A percentile compares a stretch with the other conserved stretches of the same genome.
phyloP scores from a whole-genome alignment of 2,888 invertebrate genomes.

The Aleiodes leptofemur region DNA sequence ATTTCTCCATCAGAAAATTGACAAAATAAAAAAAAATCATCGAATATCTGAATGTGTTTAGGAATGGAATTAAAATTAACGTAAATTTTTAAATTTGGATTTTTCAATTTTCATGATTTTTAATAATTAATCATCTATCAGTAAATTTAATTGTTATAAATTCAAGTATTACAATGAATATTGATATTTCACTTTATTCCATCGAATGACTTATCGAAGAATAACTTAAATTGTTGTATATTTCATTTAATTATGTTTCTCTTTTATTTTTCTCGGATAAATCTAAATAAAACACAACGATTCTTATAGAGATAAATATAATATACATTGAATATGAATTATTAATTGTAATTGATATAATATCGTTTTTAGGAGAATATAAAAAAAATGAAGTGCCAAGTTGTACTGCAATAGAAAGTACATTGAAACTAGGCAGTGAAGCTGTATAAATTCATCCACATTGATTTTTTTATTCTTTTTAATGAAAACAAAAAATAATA shows the following conservation, averaged over 20 bases:
- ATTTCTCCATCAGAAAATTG: too few relatives aligned
- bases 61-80: too few relatives aligned
- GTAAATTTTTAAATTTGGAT: too few relatives aligned
- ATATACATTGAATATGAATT: conserved; percentile 14
- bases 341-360: conserved; percentile 9
- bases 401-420: conserved; percentile 20
- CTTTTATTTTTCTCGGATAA: not conserved
- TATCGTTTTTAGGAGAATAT: not conserved
- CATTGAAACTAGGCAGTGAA: conserved; percentile 30
- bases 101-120: too few relatives aligned
- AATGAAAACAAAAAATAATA: not conserved
- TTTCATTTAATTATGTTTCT: conserved; percentile 5
- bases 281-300: conserved; percentile 13
- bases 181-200: not conserved
- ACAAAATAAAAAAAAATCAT: too few relatives aligned
- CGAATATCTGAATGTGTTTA: too few relatives aligned
- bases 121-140: not conserved
- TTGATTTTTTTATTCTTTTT: not conserved
- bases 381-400: conserved; percentile 19
- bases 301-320: conserved; percentile 1
- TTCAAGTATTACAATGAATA: not conserved
- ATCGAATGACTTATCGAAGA: not conserved
- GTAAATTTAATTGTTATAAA: not conserved
- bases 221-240: not conserved
- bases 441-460: conserved; percentile 20